phyloP scores from a whole-genome alignment of 2,888 invertebrate species.

The Drosophila prolongata region DNA sequence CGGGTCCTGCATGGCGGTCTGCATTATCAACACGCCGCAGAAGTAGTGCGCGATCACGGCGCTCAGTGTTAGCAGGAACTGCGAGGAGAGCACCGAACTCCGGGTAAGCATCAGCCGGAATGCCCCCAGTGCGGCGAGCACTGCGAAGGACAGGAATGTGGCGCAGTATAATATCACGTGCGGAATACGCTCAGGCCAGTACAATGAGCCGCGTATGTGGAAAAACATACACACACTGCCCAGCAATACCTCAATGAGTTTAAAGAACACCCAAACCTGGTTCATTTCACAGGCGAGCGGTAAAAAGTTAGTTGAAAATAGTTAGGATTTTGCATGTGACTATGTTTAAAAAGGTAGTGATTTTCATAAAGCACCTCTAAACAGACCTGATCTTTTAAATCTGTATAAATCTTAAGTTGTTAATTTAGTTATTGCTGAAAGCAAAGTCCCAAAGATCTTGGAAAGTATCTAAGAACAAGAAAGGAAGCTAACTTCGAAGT shows the following conservation, averaged over 20 bases:
- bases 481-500: too few species aligned
- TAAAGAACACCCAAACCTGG: conserved; percentile 71
- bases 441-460: too few species aligned
- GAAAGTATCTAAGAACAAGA: too few species aligned
- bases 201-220: conserved; percentile 68
- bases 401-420: too few species aligned
- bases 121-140: conserved; percentile 66
- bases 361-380: too few species aligned
- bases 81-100: conserved; percentile 39
- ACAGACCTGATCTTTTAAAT: too few species aligned
- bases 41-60: conserved; percentile 52
- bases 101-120: conserved; percentile 53
- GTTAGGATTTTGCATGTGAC: not conserved
- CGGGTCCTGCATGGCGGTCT: conserved; percentile 68
- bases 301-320: not conserved
- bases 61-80: conserved; percentile 60
- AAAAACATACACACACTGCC: conserved; percentile 62
- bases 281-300: conserved; percentile 50
- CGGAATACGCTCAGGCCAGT: conserved; percentile 54
- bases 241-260: conserved; percentile 58
- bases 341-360: not conserved
- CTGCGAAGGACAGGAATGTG: conserved; percentile 67
- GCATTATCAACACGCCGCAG: conserved; percentile 66
- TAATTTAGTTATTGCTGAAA: too few species aligned
- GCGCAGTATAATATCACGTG: conserved; percentile 74